Evolutionary conservation across 2,888 invertebrate species (phyloP), one percentile per base, ranked within the genome.

Genomic region (Xestia sexstrigata): DNA sequence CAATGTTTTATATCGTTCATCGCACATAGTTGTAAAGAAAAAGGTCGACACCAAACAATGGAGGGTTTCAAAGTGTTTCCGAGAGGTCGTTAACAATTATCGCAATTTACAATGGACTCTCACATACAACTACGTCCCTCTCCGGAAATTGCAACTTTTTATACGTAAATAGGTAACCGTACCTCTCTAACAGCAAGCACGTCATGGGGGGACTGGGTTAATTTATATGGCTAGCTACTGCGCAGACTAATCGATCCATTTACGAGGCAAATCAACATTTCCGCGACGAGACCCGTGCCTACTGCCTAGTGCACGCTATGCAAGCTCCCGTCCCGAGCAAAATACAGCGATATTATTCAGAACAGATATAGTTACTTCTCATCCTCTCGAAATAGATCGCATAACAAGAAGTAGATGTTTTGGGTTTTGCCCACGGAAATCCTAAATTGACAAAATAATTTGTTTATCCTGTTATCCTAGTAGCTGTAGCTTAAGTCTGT

Each of bases 241-340:
- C 68, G 58, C 74, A 77, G 67, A 39, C 79, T 71, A 69, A 72
- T 72, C 69, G 52, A 72, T 79, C 71, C 63, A 82, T 69, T 82
- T 72, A 70, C 78, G 70, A 70, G 52, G 63, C 45, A 83, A 76
- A 67, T 80, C 67, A 82, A 79, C 74, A 71, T 82, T 82, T 74
- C 82, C 79, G 74, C 35, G 13, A 52, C 20, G 68, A 66, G 20
- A 15, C 23, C 52, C 62, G n/a, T 69, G 35, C 23, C 45, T 63
- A n/a, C 11, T 35, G 52, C 42, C 45, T 63, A n/a, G 15, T 35
- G 52, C 42, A 42, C 17, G 42, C 20, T 39, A 58, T 62, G 30
- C 39, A 76, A 26, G 66, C 42, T 77, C 23, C 26, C 47, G 42
- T 77, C 23, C 26, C 47, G 42, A 9, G 7, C 62, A 58, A 47